Percentiles rank a stretch among this genome's conserved stretches.
phyloP scores from a whole-genome alignment of 1,140 invertebrate species.

The Proctacanthus coquilletti region DNA sequence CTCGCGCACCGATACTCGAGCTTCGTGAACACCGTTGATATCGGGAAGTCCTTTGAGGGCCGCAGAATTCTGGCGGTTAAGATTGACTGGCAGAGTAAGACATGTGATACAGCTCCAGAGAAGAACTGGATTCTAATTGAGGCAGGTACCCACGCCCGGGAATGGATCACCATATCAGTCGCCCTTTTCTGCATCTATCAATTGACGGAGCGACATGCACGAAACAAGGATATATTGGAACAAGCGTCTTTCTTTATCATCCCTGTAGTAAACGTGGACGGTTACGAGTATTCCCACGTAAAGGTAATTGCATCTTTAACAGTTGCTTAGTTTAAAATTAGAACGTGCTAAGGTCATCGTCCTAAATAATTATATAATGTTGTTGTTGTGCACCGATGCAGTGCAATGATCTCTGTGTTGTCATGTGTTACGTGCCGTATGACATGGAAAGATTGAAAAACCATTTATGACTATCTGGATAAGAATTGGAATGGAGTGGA shows the following conservation, averaged over 20 bases:
- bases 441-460: no score
- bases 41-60: slow-evolving; percentile 39
- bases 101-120: neutral
- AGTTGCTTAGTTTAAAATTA: slow-evolving; percentile 1
- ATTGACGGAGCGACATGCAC: slow-evolving; percentile 30
- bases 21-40: slow-evolving; percentile 29
- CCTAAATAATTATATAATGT: no score
- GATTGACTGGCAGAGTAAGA: slow-evolving; percentile 27
- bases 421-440: no score
- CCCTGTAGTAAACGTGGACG: slow-evolving; percentile 41
- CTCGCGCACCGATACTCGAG: slow-evolving; percentile 30
- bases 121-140: slow-evolving; percentile 32
- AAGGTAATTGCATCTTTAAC: no score
- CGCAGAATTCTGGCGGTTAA: slow-evolving; percentile 36
- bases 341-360: no score
- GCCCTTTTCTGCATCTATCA: slow-evolving; percentile 46
- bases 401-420: no score
- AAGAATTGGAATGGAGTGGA: no score
- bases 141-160: slow-evolving; percentile 45
- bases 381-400: no score
- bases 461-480: no score
- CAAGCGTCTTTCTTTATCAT: slow-evolving; percentile 45
- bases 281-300: slow-evolving; percentile 28
- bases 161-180: slow-evolving; percentile 46
- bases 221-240: slow-evolving; percentile 31